Percentiles rank a stretch among this genome's conserved stretches.
Evolutionary conservation across 2,113 vertebrate species (phyloP).

Genomic region (Eulemur rufifrons): DNA sequence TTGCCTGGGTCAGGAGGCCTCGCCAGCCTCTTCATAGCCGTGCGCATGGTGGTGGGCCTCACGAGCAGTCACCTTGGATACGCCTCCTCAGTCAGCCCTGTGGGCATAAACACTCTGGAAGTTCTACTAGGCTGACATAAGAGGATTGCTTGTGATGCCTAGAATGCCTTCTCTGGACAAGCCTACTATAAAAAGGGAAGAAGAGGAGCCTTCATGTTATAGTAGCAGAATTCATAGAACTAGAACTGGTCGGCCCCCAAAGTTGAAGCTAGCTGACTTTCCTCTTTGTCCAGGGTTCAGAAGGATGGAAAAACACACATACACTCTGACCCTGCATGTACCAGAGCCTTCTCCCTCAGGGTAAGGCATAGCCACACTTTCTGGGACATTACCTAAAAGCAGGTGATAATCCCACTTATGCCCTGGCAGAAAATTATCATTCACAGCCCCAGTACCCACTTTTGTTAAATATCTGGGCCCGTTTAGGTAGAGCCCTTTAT

Average conservation of each 20-base stretch:
- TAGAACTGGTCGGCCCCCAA: background rate
- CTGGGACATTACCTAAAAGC: background rate
- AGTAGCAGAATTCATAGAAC: background rate
- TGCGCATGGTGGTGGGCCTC: background rate
- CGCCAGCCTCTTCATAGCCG: background rate
- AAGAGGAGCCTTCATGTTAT: background rate
- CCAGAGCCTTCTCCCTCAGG: background rate
- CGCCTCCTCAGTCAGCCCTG: background rate
- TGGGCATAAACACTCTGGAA: background rate
- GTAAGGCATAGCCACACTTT: background rate
- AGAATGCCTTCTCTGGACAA: background rate
- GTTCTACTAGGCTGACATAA: background rate
- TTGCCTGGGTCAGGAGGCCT: background rate
- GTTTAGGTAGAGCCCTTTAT: background rate
- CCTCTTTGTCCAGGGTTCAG: background rate
- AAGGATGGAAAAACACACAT: background rate
- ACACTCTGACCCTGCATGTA: background rate
- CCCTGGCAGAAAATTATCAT: background rate
- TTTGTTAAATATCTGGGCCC: background rate
- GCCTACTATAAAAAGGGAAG: background rate
- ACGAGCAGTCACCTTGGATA: background rate
- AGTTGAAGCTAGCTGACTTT: background rate
- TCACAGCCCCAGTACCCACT: background rate
- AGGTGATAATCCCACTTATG: no score
- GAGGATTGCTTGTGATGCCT: background rate